Conservation (phyloP, 2,888 invertebrate species). For the Folsomia manolachei region DNA sequence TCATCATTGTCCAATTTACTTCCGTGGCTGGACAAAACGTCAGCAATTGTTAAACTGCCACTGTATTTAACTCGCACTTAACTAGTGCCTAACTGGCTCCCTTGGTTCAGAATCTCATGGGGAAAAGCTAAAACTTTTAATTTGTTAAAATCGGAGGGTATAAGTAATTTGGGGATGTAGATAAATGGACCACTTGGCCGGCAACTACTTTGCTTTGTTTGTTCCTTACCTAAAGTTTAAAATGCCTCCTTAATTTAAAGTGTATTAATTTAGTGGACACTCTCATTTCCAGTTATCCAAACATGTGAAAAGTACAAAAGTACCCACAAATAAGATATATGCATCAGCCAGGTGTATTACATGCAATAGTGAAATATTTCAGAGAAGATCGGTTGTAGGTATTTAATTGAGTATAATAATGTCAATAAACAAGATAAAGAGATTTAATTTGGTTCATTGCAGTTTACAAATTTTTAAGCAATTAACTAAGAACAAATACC, state of each 20-base stretch:
- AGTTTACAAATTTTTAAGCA: no score
- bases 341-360: no score
- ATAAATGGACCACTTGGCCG: no score
- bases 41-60: neutral
- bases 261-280: no score
- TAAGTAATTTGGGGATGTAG: neutral
- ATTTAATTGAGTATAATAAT: neutral
- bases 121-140: neutral
- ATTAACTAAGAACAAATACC: no score
- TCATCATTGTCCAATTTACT: neutral
- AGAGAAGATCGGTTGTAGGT: neutral
- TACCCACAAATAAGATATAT: no score
- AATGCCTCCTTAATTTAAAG: no score
- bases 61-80: neutral
- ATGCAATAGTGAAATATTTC: neutral
- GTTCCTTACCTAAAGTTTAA: no score
- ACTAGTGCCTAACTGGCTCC: neutral
- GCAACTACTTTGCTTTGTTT: neutral
- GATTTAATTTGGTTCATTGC: neutral
- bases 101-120: no score
- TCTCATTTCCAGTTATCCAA: no score
- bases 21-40: neutral
- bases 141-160: neutral
- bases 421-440: neutral
- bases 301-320: no score